A percentile compares a stretch with the other conserved stretches of the same genome.
Evolutionary conservation across 2,888 invertebrate species (phyloP).

Genomic region (Cryptocephalus primarius): DNA sequence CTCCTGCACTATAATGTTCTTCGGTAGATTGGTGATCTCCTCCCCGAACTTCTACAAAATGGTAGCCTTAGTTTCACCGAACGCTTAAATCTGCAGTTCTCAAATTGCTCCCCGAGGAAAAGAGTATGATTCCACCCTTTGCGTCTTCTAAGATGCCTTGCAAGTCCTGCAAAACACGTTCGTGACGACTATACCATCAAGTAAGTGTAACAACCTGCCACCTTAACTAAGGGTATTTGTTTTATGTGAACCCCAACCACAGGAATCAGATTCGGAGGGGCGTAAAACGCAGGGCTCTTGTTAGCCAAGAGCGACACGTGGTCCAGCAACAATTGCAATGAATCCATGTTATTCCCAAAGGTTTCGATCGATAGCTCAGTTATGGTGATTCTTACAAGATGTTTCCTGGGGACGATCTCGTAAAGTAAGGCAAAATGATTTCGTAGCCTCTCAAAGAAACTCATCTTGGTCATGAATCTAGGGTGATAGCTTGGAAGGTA

Average conservation of each 20-base stretch:
- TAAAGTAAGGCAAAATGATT: slow-evolving; percentile 13
- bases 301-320: slow-evolving; percentile 24
- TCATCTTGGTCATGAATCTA: slow-evolving; percentile 16
- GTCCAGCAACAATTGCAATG: slow-evolving; percentile 18
- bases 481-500: slow-evolving; percentile 17
- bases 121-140: slow-evolving; percentile 30
- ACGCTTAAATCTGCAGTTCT: slow-evolving; percentile 28
- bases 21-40: slow-evolving; percentile 23
- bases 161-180: slow-evolving; percentile 19
- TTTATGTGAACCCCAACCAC: slow-evolving; percentile 30
- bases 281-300: slow-evolving; percentile 22
- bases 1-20: slow-evolving; percentile 30
- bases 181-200: slow-evolving; percentile 1
- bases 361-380: slow-evolving; percentile 13
- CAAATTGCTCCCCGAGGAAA: slow-evolving; percentile 32
- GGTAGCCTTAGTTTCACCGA: slow-evolving; percentile 28
- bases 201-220: neutral
- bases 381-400: slow-evolving; percentile 5
- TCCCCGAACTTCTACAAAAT: slow-evolving; percentile 37
- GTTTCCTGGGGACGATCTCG: slow-evolving; percentile 8
- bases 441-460: slow-evolving; percentile 15
- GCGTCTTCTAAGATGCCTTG: slow-evolving; percentile 26
- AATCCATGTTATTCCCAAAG: slow-evolving; percentile 19
- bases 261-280: slow-evolving; percentile 30
- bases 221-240: neutral